Percentiles rank a stretch among this genome's conserved stretches.
phyloP scores from a whole-genome alignment of 2,113 vertebrate species.

The Apodemus sylvaticus region DNA sequence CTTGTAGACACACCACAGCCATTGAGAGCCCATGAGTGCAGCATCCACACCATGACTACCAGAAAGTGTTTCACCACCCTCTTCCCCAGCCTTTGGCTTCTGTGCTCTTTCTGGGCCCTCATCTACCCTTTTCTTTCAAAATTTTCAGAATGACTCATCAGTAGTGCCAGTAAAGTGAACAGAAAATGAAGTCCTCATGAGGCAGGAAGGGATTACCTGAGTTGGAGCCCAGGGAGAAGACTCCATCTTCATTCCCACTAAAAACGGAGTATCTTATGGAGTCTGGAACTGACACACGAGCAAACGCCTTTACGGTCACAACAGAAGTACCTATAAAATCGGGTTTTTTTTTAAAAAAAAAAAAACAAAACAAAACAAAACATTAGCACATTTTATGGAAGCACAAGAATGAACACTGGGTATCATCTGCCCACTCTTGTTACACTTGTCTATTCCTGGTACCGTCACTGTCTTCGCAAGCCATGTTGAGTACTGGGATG shows the following conservation, averaged over 20 bases:
- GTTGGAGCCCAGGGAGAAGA: slow-evolving; percentile 88
- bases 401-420: neutral
- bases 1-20: too few species aligned
- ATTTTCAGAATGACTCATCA: neutral
- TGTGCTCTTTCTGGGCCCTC: neutral
- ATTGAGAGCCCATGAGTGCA: too few species aligned
- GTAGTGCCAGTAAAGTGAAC: neutral
- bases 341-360: neutral
- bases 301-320: slow-evolving; percentile 88
- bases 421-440: neutral
- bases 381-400: slow-evolving; percentile 1
- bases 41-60: neutral
- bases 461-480: neutral
- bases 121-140: neutral
- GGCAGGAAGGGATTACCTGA: slow-evolving; percentile 87
- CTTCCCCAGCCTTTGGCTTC: neutral
- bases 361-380: too few species aligned
- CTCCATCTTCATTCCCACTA: slow-evolving; percentile 86
- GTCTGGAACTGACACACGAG: slow-evolving; percentile 77
- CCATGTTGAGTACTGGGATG: neutral
- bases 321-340: slow-evolving; percentile 88
- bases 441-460: neutral
- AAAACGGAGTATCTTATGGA: slow-evolving; percentile 90
- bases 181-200: neutral
- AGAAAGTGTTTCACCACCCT: neutral